Conservation (phyloP, 2,888 invertebrate species). For the Criorhina ranunculi region DNA sequence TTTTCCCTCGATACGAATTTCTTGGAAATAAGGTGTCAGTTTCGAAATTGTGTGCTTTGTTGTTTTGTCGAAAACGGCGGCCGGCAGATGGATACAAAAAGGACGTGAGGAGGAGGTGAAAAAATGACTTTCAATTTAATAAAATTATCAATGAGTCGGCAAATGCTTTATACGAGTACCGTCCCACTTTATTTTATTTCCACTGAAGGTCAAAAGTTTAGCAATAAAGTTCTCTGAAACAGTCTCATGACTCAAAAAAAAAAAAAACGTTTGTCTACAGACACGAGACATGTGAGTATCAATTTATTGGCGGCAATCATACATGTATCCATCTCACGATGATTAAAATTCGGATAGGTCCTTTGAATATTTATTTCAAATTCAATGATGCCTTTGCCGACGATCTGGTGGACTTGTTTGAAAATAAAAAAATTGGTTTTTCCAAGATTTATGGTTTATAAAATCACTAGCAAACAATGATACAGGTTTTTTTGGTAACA, state of each 20-base stretch:
- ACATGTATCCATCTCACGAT: slow-evolving; percentile 18
- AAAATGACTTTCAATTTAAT: slow-evolving; percentile 55
- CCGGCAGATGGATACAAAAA: too few species aligned
- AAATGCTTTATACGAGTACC: slow-evolving; percentile 32
- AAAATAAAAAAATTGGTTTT: neutral
- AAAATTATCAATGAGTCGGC: slow-evolving; percentile 45
- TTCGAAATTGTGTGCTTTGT: neutral
- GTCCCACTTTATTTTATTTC: neutral
- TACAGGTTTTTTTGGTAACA: slow-evolving; percentile 21
- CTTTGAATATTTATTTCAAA: slow-evolving; percentile 21
- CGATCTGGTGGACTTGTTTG: neutral
- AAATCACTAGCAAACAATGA: neutral
- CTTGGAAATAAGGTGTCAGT: slow-evolving; percentile 28
- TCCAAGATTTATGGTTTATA: slow-evolving; percentile 11
- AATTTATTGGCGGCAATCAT: slow-evolving; percentile 1
- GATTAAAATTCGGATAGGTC: slow-evolving; percentile 43
- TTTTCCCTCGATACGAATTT: neutral
- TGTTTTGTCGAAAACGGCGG: too few species aligned
- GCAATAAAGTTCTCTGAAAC: neutral
- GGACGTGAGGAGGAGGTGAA: too few species aligned
- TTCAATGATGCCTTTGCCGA: slow-evolving; percentile 9
- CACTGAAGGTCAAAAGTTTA: slow-evolving; percentile 27
- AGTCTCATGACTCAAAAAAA: neutral
- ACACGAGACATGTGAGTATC: slow-evolving; percentile 6
- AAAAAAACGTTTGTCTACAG: slow-evolving; percentile 3